A percentile compares a stretch with the other conserved stretches of the same genome.
phyloP scores from a whole-genome alignment of 37 sponge, comb jelly and placozoan genomes.

The Halichondria panicea region DNA sequence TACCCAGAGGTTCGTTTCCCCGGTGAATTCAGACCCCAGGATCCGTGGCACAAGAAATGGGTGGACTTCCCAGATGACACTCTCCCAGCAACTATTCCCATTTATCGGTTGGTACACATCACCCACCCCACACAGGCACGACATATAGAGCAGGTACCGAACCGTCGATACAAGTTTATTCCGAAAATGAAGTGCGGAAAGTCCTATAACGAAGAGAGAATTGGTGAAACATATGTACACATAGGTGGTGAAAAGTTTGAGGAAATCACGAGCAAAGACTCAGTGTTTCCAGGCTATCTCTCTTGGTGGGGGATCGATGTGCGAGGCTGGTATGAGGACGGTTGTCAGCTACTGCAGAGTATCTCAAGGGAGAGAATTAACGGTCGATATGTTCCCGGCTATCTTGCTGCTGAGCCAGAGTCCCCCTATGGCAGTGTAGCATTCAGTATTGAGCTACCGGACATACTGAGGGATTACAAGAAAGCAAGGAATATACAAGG shows the following conservation, averaged over 20 bases:
- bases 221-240: neutral
- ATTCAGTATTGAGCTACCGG: neutral
- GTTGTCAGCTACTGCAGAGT: neutral
- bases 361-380: neutral
- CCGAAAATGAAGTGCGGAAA: neutral
- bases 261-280: neutral
- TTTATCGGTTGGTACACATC: too few species aligned
- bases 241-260: neutral
- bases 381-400: neutral
- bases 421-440: neutral
- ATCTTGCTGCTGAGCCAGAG: neutral
- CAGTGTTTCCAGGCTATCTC: constrained; percentile 23
- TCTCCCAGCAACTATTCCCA: too few species aligned
- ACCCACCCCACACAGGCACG: too few species aligned
- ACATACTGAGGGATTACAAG: neutral
- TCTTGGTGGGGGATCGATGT: constrained; percentile 8
- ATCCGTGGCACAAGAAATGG: too few species aligned
- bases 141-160: too few species aligned
- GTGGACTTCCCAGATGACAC: too few species aligned
- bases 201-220: neutral
- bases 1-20: too few species aligned
- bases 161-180: too few species aligned
- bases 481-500: neutral
- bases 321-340: neutral
- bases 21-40: too few species aligned